phyloP scores from a whole-genome alignment of 2,888 invertebrate genomes.

The Oeneis ivallda region DNA sequence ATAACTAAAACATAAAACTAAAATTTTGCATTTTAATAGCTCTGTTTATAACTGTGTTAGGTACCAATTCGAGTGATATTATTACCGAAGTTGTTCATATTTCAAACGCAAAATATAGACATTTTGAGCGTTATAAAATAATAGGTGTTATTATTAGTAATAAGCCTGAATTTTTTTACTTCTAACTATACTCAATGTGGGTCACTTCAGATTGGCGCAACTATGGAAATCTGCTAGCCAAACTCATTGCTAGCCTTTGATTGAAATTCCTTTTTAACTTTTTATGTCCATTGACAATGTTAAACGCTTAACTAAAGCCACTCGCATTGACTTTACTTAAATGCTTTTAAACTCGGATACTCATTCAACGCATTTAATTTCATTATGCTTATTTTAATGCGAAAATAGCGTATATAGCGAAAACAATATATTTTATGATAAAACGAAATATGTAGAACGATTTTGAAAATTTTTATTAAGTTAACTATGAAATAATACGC shows the following conservation, averaged over 20 bases:
- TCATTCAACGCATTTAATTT: not conserved
- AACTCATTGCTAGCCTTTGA: no score
- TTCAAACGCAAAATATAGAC: constrained; percentile 10
- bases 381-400: not conserved
- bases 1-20: no score
- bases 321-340: not conserved
- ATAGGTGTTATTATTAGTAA: constrained; percentile 5
- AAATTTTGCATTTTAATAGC: no score
- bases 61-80: no score
- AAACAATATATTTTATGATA: not conserved
- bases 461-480: no score
- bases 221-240: no score
- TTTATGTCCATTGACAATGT: no score
- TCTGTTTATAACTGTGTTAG: no score
- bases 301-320: not conserved
- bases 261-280: no score
- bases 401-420: no score
- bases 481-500: not conserved
- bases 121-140: constrained; percentile 19
- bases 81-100: no score
- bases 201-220: not conserved
- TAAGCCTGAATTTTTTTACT: not conserved
- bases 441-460: no score
- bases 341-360: constrained; percentile 1
- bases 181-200: not conserved